phyloP scores from a whole-genome alignment of 1,140 invertebrate species.

The Drosophila ohnishii region DNA sequence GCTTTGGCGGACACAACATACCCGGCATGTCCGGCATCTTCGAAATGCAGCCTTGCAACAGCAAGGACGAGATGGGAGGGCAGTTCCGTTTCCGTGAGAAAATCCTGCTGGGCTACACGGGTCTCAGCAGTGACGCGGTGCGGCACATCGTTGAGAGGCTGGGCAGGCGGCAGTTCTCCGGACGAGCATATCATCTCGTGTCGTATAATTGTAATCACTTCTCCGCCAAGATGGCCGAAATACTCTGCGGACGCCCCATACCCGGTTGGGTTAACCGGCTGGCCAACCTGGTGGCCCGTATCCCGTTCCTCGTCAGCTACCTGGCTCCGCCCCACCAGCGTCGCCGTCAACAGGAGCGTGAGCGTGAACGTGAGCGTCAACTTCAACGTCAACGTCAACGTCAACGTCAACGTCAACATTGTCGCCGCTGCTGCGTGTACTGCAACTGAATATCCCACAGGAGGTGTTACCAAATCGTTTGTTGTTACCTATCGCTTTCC shows the following conservation, averaged over 20 bases:
- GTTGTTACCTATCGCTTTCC: not conserved
- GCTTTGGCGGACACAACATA: slow-evolving; percentile 96
- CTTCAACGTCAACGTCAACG: not conserved
- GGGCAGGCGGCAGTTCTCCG: slow-evolving; percentile 95
- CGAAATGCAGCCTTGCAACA: slow-evolving; percentile 95
- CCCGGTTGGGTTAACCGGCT: slow-evolving; percentile 98
- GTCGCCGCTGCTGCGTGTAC: not conserved
- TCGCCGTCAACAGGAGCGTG: not conserved
- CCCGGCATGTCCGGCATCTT: slow-evolving; percentile 93
- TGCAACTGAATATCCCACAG: not conserved
- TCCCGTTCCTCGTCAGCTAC: slow-evolving; percentile 97
- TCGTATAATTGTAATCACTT: slow-evolving; percentile 99
- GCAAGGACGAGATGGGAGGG: slow-evolving; percentile 94
- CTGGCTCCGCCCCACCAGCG: slow-evolving; percentile 84
- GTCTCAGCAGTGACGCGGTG: slow-evolving; percentile 94
- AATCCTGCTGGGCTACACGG: slow-evolving; percentile 96
- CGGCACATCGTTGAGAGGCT: slow-evolving; percentile 93
- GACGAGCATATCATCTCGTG: slow-evolving; percentile 97
- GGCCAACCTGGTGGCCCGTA: slow-evolving; percentile 96
- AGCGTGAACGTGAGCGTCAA: not conserved
- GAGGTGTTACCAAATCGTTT: not conserved
- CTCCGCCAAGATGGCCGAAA: slow-evolving; percentile 93
- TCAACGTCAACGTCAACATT: not conserved
- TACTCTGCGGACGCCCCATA: slow-evolving; percentile 95
- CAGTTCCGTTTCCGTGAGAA: slow-evolving; percentile 98